These are phyloP conservation scores for Tigriopus californicus DNA, from an alignment of 2,888 invertebrate genomes.

Conservation along the genomic window DNA sequence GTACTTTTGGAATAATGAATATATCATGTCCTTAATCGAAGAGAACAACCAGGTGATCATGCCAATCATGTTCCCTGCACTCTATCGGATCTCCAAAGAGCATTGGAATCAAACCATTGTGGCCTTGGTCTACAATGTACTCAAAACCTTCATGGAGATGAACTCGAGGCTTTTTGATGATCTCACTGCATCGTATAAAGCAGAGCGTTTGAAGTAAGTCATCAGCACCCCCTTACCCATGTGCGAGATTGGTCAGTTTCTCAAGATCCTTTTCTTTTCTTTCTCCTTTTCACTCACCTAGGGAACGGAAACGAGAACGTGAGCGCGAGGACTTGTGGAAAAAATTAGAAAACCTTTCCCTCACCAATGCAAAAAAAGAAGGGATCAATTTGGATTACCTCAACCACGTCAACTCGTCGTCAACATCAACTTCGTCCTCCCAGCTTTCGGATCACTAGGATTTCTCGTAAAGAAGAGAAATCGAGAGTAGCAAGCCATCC, in stretches of 20 bases:
- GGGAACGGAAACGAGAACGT: conserved; percentile 27
- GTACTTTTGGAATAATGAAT: conserved; percentile 99
- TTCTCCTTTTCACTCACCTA: conserved; percentile 10
- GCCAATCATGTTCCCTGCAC: conserved; percentile 98
- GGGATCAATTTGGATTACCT: conserved; percentile 11
- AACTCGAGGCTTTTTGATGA: conserved; percentile 99
- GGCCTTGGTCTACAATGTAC: conserved; percentile 96
- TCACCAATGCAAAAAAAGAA: conserved; percentile 14
- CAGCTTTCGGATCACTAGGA: too few species aligned
- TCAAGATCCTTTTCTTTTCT: not conserved
- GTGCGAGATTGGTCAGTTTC: not conserved
- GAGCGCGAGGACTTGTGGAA: conserved; percentile 97
- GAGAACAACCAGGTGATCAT: conserved; percentile 95
- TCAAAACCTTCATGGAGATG: conserved; percentile 99
- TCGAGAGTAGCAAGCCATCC: too few species aligned
- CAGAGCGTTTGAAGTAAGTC: conserved; percentile 92
- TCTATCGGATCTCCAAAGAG: conserved; percentile 60
- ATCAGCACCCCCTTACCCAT: not conserved
- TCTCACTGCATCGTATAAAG: conserved; percentile 93
- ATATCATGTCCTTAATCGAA: conserved; percentile 95
- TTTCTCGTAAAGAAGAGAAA: too few species aligned
- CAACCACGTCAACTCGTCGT: not conserved
- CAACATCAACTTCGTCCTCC: too few species aligned
- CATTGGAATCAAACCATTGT: conserved; percentile 99
- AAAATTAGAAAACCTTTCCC: conserved; percentile 56